Evolutionary conservation across 2,888 invertebrate species (phyloP).

Genomic region (Tenthredo notha): DNA sequence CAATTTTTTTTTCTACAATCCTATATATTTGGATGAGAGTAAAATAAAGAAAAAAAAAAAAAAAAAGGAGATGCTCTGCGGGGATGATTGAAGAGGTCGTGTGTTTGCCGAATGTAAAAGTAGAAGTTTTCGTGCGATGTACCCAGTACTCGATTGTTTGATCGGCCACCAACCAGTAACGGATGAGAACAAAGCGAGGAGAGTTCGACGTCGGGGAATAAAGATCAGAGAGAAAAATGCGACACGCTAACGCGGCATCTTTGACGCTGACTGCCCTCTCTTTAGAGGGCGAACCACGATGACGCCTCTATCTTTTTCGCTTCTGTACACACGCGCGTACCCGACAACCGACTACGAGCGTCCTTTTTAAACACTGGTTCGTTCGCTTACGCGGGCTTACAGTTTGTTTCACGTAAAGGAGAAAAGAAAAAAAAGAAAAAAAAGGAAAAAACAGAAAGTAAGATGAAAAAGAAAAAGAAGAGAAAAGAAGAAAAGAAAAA

Average conservation of each 20-base stretch:
- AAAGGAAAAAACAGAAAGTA: neutral
- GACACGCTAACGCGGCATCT: conserved; percentile 55
- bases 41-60: neutral
- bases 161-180: conserved; percentile 55
- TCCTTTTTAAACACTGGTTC: conserved; percentile 28
- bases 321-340: conserved; percentile 28
- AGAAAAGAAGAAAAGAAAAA: neutral
- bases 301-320: conserved; percentile 38
- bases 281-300: conserved; percentile 49
- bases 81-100: conserved; percentile 45
- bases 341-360: conserved; percentile 14
- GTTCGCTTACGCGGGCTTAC: neutral
- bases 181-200: conserved; percentile 22
- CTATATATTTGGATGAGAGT: neutral
- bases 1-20: neutral
- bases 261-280: conserved; percentile 56
- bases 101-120: conserved; percentile 31
- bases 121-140: neutral
- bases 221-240: conserved; percentile 50
- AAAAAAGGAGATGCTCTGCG: neutral
- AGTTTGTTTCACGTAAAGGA: conserved; percentile 22
- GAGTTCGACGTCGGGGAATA: conserved; percentile 25
- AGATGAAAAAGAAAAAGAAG: neutral
- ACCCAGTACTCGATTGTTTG: conserved; percentile 57
- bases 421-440: neutral